Percentiles rank a stretch among this genome's conserved stretches.
Evolutionary conservation across 1,140 invertebrate genomes (phyloP).

Genomic region (Drosophila parabipectinata): DNA sequence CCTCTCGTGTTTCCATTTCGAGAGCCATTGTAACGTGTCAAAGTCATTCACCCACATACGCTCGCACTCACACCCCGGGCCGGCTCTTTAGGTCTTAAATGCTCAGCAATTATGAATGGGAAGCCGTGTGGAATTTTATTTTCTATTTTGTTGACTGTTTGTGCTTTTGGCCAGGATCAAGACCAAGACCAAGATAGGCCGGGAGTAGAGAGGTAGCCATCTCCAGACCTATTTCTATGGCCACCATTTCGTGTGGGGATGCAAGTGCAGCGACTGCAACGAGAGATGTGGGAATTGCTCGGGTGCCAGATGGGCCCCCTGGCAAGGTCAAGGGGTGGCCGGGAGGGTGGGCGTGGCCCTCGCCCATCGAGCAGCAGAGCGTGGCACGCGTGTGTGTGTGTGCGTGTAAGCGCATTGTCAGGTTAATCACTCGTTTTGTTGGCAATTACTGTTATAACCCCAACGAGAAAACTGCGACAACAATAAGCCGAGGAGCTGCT

Average conservation of each 20-base stretch:
- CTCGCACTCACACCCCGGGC: background rate
- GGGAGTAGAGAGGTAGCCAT: too few relatives aligned
- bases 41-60: constrained; percentile 18
- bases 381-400: constrained; percentile 18
- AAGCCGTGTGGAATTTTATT: too few relatives aligned
- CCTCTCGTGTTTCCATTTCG: constrained; percentile 1
- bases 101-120: background rate
- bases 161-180: too few relatives aligned
- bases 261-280: constrained; percentile 27
- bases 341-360: background rate
- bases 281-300: background rate
- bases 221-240: background rate
- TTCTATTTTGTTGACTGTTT: too few relatives aligned
- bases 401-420: constrained; percentile 57
- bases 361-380: too few relatives aligned
- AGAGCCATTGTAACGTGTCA: constrained; percentile 31
- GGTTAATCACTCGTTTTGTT: constrained; percentile 80
- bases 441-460: constrained; percentile 76
- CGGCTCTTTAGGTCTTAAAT: background rate
- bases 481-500: constrained; percentile 41
- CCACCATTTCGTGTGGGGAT: background rate
- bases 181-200: too few relatives aligned
- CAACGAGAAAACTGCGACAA: constrained; percentile 43
- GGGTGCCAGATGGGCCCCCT: constrained; percentile 2
- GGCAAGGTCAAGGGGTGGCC: constrained; percentile 56